Conservation (phyloP, 2,888 invertebrate species). For the Dryobotodes eremita region DNA sequence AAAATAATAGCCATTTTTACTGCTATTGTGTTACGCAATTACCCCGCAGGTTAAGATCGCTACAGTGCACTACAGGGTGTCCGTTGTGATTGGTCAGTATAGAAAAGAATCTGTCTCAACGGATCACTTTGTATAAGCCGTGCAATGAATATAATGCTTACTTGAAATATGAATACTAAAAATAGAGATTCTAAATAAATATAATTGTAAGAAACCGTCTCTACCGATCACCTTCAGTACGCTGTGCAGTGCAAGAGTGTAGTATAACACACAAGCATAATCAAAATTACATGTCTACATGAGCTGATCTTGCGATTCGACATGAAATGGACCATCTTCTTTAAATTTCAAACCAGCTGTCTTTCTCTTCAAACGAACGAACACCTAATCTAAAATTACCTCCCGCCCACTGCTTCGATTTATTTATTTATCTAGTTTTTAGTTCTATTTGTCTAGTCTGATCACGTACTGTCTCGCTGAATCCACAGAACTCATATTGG, state of each 20-base stretch:
- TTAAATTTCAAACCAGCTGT: background rate
- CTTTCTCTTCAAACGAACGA: constrained; percentile 4
- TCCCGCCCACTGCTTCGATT: background rate
- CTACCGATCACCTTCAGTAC: background rate
- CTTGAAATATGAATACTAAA: background rate
- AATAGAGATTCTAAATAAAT: background rate
- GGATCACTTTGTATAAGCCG: background rate
- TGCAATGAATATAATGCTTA: background rate
- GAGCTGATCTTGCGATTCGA: background rate
- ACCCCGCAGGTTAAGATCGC: background rate
- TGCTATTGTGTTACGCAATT: no score
- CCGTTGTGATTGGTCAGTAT: background rate
- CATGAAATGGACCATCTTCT: background rate
- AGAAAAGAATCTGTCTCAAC: background rate
- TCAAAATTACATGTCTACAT: background rate
- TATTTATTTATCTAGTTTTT: constrained; percentile 32
- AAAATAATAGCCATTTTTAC: no score
- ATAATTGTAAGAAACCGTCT: background rate
- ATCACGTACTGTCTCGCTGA: constrained; percentile 33
- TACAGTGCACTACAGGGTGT: background rate
- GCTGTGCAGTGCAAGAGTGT: background rate
- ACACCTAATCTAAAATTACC: constrained; percentile 19
- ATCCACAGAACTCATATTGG: constrained; percentile 35
- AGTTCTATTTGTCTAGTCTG: background rate
- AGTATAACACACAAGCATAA: background rate